phyloP scores from a whole-genome alignment of 1,140 invertebrate species.

The Cotesia chilonis region DNA sequence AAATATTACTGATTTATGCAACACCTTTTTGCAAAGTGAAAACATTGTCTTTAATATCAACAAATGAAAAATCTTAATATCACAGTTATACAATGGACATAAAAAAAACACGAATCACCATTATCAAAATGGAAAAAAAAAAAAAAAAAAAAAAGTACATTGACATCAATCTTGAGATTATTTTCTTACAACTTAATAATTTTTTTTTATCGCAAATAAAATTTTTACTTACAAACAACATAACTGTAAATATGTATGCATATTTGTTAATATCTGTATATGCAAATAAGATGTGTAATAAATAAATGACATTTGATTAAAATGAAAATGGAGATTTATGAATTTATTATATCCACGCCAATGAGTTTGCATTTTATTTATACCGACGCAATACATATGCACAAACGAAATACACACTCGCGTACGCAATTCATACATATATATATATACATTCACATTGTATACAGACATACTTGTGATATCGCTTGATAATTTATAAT shows the following conservation, averaged over 20 bases:
- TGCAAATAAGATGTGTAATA: no score
- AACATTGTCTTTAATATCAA: constrained; percentile 19
- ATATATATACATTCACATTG: constrained; percentile 9
- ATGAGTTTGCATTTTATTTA: constrained; percentile 5
- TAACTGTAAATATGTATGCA: not conserved
- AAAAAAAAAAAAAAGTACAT: no score
- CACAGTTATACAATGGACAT: constrained; percentile 63
- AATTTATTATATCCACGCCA: not conserved
- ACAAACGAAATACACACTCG: constrained; percentile 4
- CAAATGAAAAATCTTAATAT: constrained; percentile 57
- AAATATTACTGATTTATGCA: not conserved
- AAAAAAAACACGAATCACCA: constrained; percentile 41
- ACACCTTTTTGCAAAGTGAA: not conserved
- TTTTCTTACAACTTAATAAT: constrained; percentile 4
- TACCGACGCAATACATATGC: constrained; percentile 23
- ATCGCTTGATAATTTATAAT: constrained; percentile 40
- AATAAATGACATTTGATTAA: no score
- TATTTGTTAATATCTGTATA: not conserved
- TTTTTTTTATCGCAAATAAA: not conserved
- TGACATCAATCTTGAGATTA: not conserved
- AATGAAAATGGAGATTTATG: no score
- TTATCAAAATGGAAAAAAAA: constrained; percentile 3
- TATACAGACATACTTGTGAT: not conserved
- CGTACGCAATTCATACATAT: constrained; percentile 19
- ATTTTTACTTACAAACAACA: not conserved